Conservation (phyloP, 1,140 invertebrate species). For the Tetragnatha versicolor region DNA sequence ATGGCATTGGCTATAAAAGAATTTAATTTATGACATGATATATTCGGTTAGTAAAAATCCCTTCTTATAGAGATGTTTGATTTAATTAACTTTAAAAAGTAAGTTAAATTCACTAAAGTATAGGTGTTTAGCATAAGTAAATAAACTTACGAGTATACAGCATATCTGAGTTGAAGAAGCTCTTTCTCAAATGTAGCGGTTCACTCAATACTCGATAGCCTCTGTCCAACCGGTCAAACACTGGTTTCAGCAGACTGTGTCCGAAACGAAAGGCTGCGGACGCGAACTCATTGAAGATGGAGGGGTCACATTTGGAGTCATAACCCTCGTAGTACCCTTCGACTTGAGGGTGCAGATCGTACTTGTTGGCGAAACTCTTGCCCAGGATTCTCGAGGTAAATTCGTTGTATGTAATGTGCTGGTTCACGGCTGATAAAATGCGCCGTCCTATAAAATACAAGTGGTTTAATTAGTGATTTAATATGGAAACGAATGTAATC, state of each 20-base stretch:
- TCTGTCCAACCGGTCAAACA: constrained; percentile 82
- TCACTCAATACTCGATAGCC: constrained; percentile 75
- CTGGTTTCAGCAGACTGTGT: constrained; percentile 88
- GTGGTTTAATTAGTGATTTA: too few species aligned
- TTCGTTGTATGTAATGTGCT: constrained; percentile 93
- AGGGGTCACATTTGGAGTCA: constrained; percentile 88
- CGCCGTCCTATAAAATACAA: constrained; percentile 62
- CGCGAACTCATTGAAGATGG: constrained; percentile 93
- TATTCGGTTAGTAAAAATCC: too few species aligned
- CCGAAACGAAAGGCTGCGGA: constrained; percentile 85
- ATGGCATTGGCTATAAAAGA: constrained; percentile 70
- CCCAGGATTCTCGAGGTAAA: constrained; percentile 94
- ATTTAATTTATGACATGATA: background rate
- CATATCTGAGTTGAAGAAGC: constrained; percentile 95
- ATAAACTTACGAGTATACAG: constrained; percentile 69
- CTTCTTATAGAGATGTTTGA: background rate
- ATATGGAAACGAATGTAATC: too few species aligned
- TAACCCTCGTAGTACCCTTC: constrained; percentile 93
- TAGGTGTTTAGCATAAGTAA: background rate
- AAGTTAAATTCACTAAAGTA: background rate
- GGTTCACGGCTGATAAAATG: constrained; percentile 85
- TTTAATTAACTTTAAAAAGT: too few species aligned
- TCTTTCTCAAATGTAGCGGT: constrained; percentile 82
- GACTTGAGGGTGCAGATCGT: constrained; percentile 81
- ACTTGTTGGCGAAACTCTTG: constrained; percentile 88